These are phyloP conservation scores for Nysson spinosus DNA, from an alignment of 2,888 invertebrate genomes.

Conservation along the genomic window DNA sequence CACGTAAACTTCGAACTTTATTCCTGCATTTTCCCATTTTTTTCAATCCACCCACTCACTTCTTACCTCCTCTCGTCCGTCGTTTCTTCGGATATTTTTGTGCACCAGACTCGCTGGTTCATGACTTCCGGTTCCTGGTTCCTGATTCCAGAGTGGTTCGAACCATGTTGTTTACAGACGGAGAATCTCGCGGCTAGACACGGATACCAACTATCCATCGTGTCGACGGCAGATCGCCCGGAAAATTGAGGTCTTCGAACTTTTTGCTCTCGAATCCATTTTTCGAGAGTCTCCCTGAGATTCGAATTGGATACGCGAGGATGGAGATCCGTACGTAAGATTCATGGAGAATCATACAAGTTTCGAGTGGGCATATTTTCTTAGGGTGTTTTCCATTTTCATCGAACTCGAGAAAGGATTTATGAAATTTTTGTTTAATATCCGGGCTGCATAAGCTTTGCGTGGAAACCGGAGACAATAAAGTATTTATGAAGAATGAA, in stretches of 20 bases:
- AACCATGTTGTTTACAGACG: constrained; percentile 37
- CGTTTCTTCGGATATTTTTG: too few species aligned
- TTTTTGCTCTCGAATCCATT: neutral
- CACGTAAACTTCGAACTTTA: constrained; percentile 48
- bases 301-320: too few species aligned
- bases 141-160: neutral
- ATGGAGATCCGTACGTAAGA: too few species aligned
- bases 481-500: too few species aligned
- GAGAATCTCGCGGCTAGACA: constrained; percentile 7
- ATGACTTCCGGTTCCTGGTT: neutral
- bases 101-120: too few species aligned
- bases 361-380: too few species aligned
- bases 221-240: constrained; percentile 29
- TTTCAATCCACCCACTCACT: constrained; percentile 2
- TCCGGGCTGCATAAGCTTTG: too few species aligned
- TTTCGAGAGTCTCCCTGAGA: neutral
- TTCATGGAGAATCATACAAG: too few species aligned
- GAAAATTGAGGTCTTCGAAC: constrained; percentile 24
- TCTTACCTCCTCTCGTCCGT: neutral
- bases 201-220: constrained; percentile 25
- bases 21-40: constrained; percentile 35
- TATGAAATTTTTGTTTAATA: too few species aligned
- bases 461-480: too few species aligned
- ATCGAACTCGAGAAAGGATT: too few species aligned
- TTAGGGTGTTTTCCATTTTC: too few species aligned